Evolutionary conservation across 2,888 invertebrate species (phyloP), one percentile per base, ranked within the genome.

Genomic region (Netelia melanura): DNA sequence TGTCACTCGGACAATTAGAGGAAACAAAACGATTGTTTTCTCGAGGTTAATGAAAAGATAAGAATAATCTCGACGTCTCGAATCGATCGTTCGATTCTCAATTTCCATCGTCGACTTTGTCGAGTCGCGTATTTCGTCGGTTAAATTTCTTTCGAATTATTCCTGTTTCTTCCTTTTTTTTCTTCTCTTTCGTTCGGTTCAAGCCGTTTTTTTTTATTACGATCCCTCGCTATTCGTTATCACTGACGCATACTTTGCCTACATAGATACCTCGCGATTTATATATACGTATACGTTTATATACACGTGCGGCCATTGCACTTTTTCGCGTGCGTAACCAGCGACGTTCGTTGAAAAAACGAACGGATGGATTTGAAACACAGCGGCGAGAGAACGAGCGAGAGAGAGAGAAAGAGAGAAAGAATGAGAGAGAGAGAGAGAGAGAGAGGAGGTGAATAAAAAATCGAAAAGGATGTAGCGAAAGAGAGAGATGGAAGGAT

Each of bases 401-500:
- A 68, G 52, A 77, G 25, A 56, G 56, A 56, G 48, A 56, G 56
- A 9, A 9, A 56, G 56, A 56, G 48, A 56, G 56, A 9, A 9
- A 56, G 56, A 56, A 52, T 54, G 77, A 21, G 52, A 23, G 77
- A 82, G 78, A 21, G 52, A 23, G 77, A 82, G 78, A 21, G 44
- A 21, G 38, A 17, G 75, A 62, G 10, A 58, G 65, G 67, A 74
- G 11, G 71, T 14, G 48, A 48, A 14, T 14, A 38, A 80, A 82
- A 81, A 30, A 44, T 30, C 25, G 23, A 75, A 62, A n/a, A 58
- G 65, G 70, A 77, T 21, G 71, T 30, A 79, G 70, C 56, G 58
- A 62, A 80, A 62, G 74, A 74, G 71, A 72, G 58, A 71, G 71
- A 86, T 65, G 64, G 70, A 76, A 58, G 48, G 80, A 83, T 64